These are phyloP conservation scores for Crossocerus cetratus DNA, from an alignment of 2,888 invertebrate species.

Conservation along the genomic window DNA sequence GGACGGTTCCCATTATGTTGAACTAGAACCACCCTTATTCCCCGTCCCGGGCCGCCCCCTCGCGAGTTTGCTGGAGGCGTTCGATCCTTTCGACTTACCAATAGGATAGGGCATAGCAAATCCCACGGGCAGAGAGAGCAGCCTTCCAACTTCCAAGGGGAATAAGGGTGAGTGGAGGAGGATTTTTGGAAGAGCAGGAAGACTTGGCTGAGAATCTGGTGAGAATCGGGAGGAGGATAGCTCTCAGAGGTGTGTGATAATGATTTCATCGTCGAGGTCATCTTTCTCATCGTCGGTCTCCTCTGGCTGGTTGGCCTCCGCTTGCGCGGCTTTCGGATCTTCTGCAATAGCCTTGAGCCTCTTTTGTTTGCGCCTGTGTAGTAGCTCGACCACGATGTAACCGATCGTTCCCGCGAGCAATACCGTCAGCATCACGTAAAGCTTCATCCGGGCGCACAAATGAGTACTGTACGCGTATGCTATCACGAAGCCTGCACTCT, in stretches of 20 bases:
- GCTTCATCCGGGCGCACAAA: slow-evolving; percentile 90
- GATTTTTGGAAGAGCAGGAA: too few species aligned
- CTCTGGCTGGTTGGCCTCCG: slow-evolving; percentile 80
- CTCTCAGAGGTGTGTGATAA: slow-evolving; percentile 88
- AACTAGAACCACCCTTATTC: too few species aligned
- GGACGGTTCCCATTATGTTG: too few species aligned
- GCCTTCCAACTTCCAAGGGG: too few species aligned
- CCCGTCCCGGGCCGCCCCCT: too few species aligned
- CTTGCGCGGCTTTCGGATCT: slow-evolving; percentile 84
- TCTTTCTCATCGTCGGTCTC: slow-evolving; percentile 92
- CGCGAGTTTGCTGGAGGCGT: too few species aligned
- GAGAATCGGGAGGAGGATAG: neutral
- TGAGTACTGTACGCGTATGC: slow-evolving; percentile 94
- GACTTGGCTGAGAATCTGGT: too few species aligned
- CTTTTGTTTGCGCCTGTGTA: slow-evolving; percentile 88
- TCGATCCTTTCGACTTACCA: too few species aligned
- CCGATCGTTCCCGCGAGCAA: slow-evolving; percentile 86
- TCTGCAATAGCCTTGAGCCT: slow-evolving; percentile 86
- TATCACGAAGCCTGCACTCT: slow-evolving; percentile 92
- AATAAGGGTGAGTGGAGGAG: too few species aligned
- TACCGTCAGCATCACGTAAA: slow-evolving; percentile 89
- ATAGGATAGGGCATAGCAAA: too few species aligned
- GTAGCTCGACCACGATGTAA: slow-evolving; percentile 88
- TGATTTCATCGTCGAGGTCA: slow-evolving; percentile 92
- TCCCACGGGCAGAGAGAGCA: too few species aligned